These are phyloP conservation scores for Aplocera efformata DNA, from an alignment of 2,888 invertebrate species.

Conservation along the genomic window DNA sequence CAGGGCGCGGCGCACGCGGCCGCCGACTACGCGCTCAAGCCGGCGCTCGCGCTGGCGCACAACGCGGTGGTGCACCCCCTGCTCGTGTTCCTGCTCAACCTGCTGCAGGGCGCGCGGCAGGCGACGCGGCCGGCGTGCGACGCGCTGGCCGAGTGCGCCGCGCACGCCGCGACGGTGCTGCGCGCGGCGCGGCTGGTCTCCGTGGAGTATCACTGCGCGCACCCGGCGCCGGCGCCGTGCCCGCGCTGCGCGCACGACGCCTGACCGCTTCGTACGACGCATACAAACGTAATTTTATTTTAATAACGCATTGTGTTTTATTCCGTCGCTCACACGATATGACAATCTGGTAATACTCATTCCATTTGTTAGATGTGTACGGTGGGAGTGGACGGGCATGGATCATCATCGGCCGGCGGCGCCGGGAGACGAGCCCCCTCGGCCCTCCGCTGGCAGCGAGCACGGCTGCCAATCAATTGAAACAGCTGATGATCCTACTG, in stretches of 20 bases:
- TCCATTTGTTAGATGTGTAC: no score
- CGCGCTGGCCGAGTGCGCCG: conserved; percentile 53
- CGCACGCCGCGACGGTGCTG: conserved; percentile 42
- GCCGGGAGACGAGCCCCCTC: no score
- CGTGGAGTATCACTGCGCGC: conserved; percentile 7
- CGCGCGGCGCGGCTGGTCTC: conserved; percentile 38
- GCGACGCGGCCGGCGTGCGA: conserved; percentile 66
- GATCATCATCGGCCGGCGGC: no score
- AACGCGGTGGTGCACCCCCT: conserved; percentile 85
- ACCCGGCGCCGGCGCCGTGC: conserved; percentile 7
- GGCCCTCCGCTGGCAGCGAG: no score
- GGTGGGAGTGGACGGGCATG: no score
- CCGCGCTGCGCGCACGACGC: not conserved
- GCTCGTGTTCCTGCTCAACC: conserved; percentile 73
- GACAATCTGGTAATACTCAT: no score
- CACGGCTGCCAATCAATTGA: no score
- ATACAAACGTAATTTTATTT: no score
- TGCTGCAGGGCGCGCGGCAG: conserved; percentile 56
- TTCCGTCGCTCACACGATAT: no score
- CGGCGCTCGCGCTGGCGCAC: conserved; percentile 83
- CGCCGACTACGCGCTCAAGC: conserved; percentile 86
- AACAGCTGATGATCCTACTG: no score
- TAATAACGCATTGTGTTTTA: no score
- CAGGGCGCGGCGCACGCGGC: conserved; percentile 38
- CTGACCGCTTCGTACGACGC: not conserved